A percentile compares a stretch with the other conserved stretches of the same genome.
Evolutionary conservation across 2,113 vertebrate genomes (phyloP).

Genomic region (Athene noctua): DNA sequence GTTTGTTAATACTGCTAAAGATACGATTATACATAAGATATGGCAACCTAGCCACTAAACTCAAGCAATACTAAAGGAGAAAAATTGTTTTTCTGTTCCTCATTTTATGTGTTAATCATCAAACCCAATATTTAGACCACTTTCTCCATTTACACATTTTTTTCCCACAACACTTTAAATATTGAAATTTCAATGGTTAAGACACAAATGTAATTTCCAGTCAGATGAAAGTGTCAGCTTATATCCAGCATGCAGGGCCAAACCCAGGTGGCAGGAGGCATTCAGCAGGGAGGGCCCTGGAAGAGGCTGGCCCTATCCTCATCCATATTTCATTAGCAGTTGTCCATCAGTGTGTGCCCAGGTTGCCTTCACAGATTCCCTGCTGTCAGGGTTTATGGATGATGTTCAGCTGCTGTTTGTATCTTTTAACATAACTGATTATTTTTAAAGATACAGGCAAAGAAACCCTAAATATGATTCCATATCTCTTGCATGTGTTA

Average conservation of each 20-base stretch:
- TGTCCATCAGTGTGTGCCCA: fast-evolving
- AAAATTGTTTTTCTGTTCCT: not conserved
- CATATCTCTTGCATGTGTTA: not conserved
- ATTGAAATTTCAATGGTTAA: not conserved
- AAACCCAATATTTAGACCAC: not conserved
- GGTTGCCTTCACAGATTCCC: not conserved
- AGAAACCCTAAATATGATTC: not conserved
- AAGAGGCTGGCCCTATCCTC: not conserved
- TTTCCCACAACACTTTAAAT: not conserved
- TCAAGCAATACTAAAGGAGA: not conserved
- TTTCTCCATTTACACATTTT: not conserved
- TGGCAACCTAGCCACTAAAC: not conserved
- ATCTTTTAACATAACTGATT: not conserved
- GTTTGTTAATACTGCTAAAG: not conserved
- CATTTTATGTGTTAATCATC: not conserved
- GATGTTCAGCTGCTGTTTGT: not conserved
- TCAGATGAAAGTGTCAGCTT: not conserved
- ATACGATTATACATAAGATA: not conserved
- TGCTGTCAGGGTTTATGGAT: not conserved
- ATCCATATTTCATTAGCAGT: not conserved
- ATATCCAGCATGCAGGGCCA: not conserved
- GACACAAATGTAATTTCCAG: not conserved
- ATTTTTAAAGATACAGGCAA: not conserved
- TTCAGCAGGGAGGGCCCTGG: not conserved
- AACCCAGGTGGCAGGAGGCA: not conserved